phyloP scores from a whole-genome alignment of 1,140 invertebrate genomes.

The Chymomyza costata region DNA sequence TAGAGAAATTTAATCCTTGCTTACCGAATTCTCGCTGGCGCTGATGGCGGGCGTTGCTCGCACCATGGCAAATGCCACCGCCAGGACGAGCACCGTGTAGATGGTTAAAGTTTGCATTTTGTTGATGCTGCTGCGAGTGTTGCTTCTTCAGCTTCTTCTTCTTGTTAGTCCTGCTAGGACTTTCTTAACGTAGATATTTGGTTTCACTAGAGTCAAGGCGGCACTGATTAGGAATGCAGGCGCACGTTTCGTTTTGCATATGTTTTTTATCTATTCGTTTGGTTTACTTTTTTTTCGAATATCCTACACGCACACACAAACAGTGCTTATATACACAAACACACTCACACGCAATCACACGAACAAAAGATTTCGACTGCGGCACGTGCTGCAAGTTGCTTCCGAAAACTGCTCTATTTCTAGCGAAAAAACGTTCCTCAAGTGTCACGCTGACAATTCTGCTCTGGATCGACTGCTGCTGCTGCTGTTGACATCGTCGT shows the following conservation, averaged over 20 bases:
- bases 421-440: too few species aligned
- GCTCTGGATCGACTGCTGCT: slow-evolving; percentile 3
- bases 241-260: slow-evolving; percentile 1
- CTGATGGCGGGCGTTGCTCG: slow-evolving; percentile 49
- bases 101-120: slow-evolving; percentile 54
- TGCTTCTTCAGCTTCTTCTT: too few species aligned
- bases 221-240: slow-evolving; percentile 2
- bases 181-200: slow-evolving; percentile 11
- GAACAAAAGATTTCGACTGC: slow-evolving; percentile 34
- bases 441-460: slow-evolving; percentile 34
- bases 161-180: neutral
- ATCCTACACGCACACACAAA: slow-evolving; percentile 28
- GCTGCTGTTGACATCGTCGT: slow-evolving; percentile 71
- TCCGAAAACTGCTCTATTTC: slow-evolving; percentile 38
- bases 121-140: slow-evolving; percentile 3
- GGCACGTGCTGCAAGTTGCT: slow-evolving; percentile 33
- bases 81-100: slow-evolving; percentile 43
- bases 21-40: slow-evolving; percentile 63
- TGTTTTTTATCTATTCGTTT: too few species aligned
- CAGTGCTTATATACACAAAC: slow-evolving; percentile 2
- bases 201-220: slow-evolving; percentile 20
- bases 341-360: slow-evolving; percentile 15
- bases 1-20: too few species aligned
- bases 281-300: too few species aligned
- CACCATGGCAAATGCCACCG: slow-evolving; percentile 42